A percentile compares a stretch with the other conserved stretches of the same genome.
Conservation (phyloP, 2,888 invertebrate species). For the Liopterus haemorrhoidalis region DNA sequence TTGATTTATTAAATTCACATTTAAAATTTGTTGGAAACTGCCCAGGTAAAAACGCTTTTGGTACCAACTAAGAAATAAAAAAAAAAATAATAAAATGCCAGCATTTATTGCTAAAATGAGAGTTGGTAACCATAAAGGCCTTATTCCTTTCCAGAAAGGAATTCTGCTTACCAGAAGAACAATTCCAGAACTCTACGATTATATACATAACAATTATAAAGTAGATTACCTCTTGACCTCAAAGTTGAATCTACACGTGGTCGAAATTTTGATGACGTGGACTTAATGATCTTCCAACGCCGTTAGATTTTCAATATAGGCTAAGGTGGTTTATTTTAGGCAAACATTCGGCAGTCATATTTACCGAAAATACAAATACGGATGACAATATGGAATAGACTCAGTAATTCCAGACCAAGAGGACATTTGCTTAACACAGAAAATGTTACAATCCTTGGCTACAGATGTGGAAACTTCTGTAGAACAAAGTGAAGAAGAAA, state of each 20-base stretch:
- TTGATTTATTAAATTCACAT: conserved; percentile 20
- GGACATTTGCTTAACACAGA: conserved; percentile 20
- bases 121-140: conserved; percentile 15
- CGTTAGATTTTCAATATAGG: conserved; percentile 30
- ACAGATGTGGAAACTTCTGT: conserved; percentile 11
- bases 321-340: conserved; percentile 34
- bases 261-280: conserved; percentile 35
- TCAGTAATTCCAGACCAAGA: conserved; percentile 8
- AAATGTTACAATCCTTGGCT: conserved; percentile 14
- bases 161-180: conserved; percentile 8
- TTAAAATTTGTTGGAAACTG: conserved; percentile 12
- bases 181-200: background rate
- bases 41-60: conserved; percentile 19
- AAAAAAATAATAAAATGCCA: conserved; percentile 10
- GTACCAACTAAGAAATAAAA: conserved; percentile 13
- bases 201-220: background rate
- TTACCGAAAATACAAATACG: conserved; percentile 24
- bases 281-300: conserved; percentile 33
- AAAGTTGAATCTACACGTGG: conserved; percentile 25
- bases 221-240: background rate
- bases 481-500: conserved; percentile 17
- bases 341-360: conserved; percentile 31
- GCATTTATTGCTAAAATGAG: conserved; percentile 2
- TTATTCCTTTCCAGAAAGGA: conserved; percentile 22
- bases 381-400: conserved; percentile 1